These are phyloP conservation scores for Nemoura dubitans DNA, from an alignment of 2,888 invertebrate species.

Conservation along the genomic window DNA sequence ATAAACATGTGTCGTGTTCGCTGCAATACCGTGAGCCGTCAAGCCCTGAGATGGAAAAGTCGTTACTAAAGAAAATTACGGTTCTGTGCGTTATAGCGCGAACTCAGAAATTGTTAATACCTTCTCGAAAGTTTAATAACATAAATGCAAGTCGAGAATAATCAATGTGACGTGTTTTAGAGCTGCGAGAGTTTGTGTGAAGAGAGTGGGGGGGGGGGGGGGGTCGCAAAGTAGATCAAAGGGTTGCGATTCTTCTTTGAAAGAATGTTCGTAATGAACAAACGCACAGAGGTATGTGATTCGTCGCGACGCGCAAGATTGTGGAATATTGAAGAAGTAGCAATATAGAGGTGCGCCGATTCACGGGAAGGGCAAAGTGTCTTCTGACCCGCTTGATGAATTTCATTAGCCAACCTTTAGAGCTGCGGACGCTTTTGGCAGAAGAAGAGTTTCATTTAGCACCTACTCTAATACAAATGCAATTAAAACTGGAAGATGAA, in stretches of 20 bases:
- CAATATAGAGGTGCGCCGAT: not conserved
- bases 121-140: not conserved
- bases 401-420: not conserved
- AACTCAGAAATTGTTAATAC: not conserved
- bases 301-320: not conserved
- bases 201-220: no score
- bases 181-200: not conserved
- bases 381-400: not conserved
- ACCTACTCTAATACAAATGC: not conserved
- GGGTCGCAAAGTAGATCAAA: not conserved
- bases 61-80: not conserved
- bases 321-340: not conserved
- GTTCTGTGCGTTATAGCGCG: not conserved
- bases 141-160: not conserved
- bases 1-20: not conserved
- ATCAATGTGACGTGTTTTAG: not conserved
- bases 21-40: no score
- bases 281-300: not conserved
- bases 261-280: not conserved
- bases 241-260: conserved; percentile 7
- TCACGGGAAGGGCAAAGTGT: not conserved
- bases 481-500: not conserved
- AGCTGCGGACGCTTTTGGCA: not conserved
- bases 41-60: no score
- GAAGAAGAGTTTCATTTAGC: not conserved